Conservation (phyloP, 2,888 invertebrate genomes). For the Drosophila borealis region DNA sequence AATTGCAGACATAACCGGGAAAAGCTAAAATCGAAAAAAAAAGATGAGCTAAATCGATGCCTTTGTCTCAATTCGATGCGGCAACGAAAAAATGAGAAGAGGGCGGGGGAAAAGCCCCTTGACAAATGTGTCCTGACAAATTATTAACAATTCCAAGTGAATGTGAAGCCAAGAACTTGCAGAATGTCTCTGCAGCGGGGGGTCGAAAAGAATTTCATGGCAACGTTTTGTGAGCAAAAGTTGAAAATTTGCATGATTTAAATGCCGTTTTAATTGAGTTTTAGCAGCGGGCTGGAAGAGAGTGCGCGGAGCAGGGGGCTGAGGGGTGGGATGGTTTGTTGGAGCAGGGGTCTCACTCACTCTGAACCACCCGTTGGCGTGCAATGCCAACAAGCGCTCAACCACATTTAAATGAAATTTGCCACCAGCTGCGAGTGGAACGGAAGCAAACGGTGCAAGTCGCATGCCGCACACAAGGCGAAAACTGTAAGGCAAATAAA, state of each 20-base stretch:
- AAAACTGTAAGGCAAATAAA: constrained; percentile 46
- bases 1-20: constrained; percentile 65
- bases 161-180: constrained; percentile 32
- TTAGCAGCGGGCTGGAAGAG: constrained; percentile 7
- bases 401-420: constrained; percentile 74
- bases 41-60: constrained; percentile 38
- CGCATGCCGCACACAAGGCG: constrained; percentile 65
- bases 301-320: background rate
- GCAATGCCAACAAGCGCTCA: constrained; percentile 74
- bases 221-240: constrained; percentile 47
- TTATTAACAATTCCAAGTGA: constrained; percentile 68
- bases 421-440: constrained; percentile 63
- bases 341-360: constrained; percentile 3
- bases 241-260: constrained; percentile 74
- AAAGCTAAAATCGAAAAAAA: constrained; percentile 1
- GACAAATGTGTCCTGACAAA: constrained; percentile 56
- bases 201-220: constrained; percentile 60
- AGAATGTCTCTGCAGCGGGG: background rate
- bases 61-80: constrained; percentile 48
- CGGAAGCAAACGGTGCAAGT: constrained; percentile 37
- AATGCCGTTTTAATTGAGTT: constrained; percentile 78
- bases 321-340: background rate
- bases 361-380: constrained; percentile 59
- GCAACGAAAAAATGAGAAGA: background rate
- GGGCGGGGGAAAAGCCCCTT: background rate